phyloP scores from a whole-genome alignment of 1,140 invertebrate species.

The Batillaria attramentaria region DNA sequence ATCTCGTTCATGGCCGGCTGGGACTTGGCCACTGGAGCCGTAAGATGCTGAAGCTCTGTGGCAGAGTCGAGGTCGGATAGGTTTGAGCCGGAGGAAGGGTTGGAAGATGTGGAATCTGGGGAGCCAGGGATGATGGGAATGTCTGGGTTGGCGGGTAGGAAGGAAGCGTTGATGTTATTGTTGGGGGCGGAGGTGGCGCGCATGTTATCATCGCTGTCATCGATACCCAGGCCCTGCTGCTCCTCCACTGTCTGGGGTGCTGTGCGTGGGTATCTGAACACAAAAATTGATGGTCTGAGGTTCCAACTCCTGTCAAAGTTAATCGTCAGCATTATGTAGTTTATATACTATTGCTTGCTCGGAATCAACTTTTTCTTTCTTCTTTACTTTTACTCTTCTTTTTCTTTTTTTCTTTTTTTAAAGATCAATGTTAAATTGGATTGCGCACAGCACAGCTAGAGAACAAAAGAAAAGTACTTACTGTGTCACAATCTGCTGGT shows the following conservation, averaged over 20 bases:
- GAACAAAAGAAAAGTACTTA: slow-evolving; percentile 46
- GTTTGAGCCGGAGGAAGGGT: slow-evolving; percentile 48
- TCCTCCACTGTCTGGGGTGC: slow-evolving; percentile 57
- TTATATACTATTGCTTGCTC: not conserved
- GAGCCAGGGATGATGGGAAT: slow-evolving; percentile 48
- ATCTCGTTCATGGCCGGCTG: slow-evolving; percentile 39
- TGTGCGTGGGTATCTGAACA: slow-evolving; percentile 60
- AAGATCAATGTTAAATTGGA: not conserved
- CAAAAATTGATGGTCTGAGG: not conserved
- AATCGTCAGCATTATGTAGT: not conserved
- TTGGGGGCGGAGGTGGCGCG: slow-evolving; percentile 57
- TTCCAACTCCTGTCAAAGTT: not conserved
- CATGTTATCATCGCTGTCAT: slow-evolving; percentile 24
- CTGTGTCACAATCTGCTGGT: slow-evolving; percentile 63
- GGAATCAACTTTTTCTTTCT: not conserved
- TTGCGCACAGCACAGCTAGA: not conserved
- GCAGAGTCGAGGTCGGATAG: slow-evolving; percentile 63
- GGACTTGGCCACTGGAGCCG: not conserved
- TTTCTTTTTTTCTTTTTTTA: not conserved
- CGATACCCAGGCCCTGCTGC: slow-evolving; percentile 49
- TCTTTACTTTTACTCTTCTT: not conserved
- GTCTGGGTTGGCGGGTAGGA: not conserved
- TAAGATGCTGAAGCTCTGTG: slow-evolving; percentile 47
- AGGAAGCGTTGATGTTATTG: slow-evolving; percentile 34
- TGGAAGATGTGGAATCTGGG: slow-evolving; percentile 58